These are phyloP conservation scores for Tetrapedia diversipes DNA, from an alignment of 2,888 invertebrate species.

Conservation along the genomic window DNA sequence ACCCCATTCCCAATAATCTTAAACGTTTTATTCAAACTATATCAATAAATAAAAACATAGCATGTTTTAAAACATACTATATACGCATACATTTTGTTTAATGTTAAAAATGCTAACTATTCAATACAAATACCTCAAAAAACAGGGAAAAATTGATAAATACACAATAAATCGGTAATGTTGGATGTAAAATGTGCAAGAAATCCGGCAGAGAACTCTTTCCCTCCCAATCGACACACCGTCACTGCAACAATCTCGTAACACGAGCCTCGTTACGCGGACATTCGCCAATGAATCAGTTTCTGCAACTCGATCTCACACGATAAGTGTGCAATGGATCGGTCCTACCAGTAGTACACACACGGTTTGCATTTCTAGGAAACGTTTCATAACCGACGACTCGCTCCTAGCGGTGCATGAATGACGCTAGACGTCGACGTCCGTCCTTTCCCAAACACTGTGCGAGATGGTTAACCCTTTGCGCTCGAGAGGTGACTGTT, in stretches of 20 bases:
- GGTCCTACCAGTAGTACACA: background rate
- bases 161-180: too few relatives aligned
- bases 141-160: too few relatives aligned
- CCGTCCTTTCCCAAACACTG: too few relatives aligned
- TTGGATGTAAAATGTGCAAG: background rate
- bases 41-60: too few relatives aligned
- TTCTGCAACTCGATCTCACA: conserved; percentile 60
- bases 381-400: conserved; percentile 52
- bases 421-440: conserved; percentile 34
- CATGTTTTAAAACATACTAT: too few relatives aligned
- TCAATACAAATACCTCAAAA: too few relatives aligned
- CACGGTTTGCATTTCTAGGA: conserved; percentile 61
- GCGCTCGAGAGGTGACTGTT: too few relatives aligned
- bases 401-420: conserved; percentile 24
- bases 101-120: too few relatives aligned
- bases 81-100: too few relatives aligned
- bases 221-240: background rate
- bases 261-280: conserved; percentile 40
- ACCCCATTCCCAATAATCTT: too few relatives aligned
- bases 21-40: too few relatives aligned
- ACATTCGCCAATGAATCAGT: conserved; percentile 53
- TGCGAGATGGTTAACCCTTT: too few relatives aligned
- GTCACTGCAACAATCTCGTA: conserved; percentile 29
- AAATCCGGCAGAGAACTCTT: background rate
- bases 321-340: conserved; percentile 32